Percentiles rank a stretch among this genome's conserved stretches.
Evolutionary conservation across 2,113 vertebrate genomes (phyloP).

Genomic region (Scomber colias): DNA sequence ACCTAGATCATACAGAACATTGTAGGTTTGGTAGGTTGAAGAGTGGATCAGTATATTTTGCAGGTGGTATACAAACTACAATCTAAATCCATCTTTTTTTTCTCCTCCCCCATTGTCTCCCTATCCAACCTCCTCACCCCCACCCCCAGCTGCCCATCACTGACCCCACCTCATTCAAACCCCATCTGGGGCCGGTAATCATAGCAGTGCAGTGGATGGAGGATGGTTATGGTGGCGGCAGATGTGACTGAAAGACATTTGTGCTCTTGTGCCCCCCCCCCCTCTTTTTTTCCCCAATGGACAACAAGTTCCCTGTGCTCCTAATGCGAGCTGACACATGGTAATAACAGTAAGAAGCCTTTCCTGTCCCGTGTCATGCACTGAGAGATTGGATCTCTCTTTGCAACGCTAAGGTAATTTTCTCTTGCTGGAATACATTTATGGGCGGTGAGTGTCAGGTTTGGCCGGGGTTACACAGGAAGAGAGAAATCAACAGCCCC

Average conservation of each 20-base stretch:
- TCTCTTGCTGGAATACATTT: no score
- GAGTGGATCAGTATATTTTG: no score
- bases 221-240: background rate
- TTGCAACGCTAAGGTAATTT: background rate
- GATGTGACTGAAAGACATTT: constrained; percentile 4
- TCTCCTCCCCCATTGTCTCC: no score
- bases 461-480: no score
- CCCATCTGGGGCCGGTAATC: constrained; percentile 4
- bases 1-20: no score
- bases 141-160: no score
- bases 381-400: constrained; percentile 33
- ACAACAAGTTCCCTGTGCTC: background rate
- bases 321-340: constrained; percentile 24
- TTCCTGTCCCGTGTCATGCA: constrained; percentile 15
- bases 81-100: no score
- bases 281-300: background rate
- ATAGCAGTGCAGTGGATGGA: background rate
- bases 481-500: no score
- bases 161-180: constrained; percentile 2
- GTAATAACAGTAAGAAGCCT: constrained; percentile 31
- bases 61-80: no score
- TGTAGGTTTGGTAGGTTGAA: no score
- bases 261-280: background rate
- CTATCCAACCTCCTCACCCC: no score
- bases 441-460: no score